phyloP scores from a whole-genome alignment of 2,797 vertebrate species.

The Synanceia verrucosa region DNA sequence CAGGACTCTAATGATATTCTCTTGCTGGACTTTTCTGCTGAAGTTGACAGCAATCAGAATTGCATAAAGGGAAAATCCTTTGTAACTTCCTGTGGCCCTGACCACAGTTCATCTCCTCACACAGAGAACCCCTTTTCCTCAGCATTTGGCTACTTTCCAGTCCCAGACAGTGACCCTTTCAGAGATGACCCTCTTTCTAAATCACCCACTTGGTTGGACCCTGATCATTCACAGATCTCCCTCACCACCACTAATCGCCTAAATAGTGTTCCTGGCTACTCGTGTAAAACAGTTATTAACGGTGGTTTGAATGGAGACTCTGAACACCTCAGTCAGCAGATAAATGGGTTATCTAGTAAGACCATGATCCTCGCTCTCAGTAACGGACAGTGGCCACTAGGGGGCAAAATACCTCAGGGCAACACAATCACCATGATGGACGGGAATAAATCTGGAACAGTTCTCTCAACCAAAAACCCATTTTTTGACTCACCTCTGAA shows the following conservation, averaged over 20 bases:
- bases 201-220: conserved; percentile 73
- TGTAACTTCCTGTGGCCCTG: conserved; percentile 80
- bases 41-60: conserved; percentile 95
- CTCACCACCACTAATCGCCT: conserved; percentile 75
- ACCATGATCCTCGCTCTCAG: conserved; percentile 84
- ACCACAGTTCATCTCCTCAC: conserved; percentile 82
- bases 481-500: conserved; percentile 84
- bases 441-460: conserved; percentile 79
- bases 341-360: conserved; percentile 89
- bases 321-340: conserved; percentile 84
- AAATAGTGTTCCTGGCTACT: conserved; percentile 66
- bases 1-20: conserved; percentile 95
- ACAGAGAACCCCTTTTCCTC: conserved; percentile 86
- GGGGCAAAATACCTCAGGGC: conserved; percentile 76
- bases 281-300: conserved; percentile 69
- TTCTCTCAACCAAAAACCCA: conserved; percentile 78
- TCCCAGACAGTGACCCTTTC: conserved; percentile 92
- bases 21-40: conserved; percentile 96
- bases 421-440: conserved; percentile 83
- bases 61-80: conserved; percentile 90
- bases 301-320: conserved; percentile 79
- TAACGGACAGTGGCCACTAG: conserved; percentile 87
- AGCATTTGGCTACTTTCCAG: conserved; percentile 91
- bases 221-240: conserved; percentile 73
- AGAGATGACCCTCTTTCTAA: conserved; percentile 90